These are phyloP conservation scores for Cairina moschata DNA, from an alignment of 2,113 vertebrate species.

Conservation along the genomic window DNA sequence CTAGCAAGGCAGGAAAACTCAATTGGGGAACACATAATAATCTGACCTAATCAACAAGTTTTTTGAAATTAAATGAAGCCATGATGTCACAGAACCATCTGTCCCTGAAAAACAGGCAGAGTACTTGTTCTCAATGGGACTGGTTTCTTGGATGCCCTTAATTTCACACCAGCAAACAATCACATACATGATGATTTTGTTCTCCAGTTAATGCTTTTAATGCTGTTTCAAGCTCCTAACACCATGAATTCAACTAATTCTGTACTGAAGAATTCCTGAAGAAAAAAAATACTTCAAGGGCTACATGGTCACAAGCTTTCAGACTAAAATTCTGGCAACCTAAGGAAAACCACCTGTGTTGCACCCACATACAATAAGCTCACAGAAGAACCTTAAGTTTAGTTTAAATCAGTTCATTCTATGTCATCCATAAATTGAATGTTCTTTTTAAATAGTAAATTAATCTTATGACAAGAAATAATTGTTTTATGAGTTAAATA, in stretches of 20 bases:
- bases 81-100: background rate
- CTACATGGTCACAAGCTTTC: background rate
- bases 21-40: background rate
- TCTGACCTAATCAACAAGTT: background rate
- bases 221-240: background rate
- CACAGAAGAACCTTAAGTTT: background rate
- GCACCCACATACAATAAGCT: background rate
- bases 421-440: slow-evolving; percentile 15
- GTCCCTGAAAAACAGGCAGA: background rate
- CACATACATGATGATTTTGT: background rate
- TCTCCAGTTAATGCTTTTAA: background rate
- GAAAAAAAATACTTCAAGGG: background rate
- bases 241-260: background rate
- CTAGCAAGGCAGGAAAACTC: background rate
- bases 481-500: background rate
- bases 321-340: background rate
- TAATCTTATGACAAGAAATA: slow-evolving; percentile 31
- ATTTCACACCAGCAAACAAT: background rate
- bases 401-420: slow-evolving; percentile 10
- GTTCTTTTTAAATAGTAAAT: slow-evolving; percentile 49
- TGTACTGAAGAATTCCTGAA: background rate
- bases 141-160: background rate
- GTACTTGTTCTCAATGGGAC: background rate
- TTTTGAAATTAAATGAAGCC: background rate
- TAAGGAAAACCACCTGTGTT: background rate